phyloP scores from a whole-genome alignment of 2,888 invertebrate genomes.

The Drosophila borborema region DNA sequence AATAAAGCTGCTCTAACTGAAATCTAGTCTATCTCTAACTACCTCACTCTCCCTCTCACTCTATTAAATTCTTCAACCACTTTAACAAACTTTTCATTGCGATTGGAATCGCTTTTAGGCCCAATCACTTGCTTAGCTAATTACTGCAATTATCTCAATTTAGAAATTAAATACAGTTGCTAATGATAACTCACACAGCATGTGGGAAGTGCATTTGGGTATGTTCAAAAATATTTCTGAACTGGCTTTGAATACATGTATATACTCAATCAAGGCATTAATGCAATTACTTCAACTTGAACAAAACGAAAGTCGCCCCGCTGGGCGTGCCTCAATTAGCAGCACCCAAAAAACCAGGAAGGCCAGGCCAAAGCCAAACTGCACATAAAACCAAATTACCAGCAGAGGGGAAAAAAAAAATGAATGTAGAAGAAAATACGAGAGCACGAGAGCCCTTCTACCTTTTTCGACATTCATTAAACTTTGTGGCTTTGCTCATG shows the following conservation, averaged over 20 bases:
- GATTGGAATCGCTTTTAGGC: background rate
- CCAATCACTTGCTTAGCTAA: background rate
- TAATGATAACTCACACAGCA: conserved; percentile 1
- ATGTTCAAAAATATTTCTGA: conserved; percentile 12
- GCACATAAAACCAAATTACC: conserved; percentile 59
- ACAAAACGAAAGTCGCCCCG: conserved; percentile 6
- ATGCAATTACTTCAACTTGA: conserved; percentile 44
- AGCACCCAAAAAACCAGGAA: conserved; percentile 5
- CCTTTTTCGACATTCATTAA: conserved; percentile 57
- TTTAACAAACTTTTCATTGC: background rate
- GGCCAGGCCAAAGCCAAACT: conserved; percentile 39
- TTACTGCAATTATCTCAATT: conserved; percentile 3
- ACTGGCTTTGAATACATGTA: no score
- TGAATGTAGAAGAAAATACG: background rate
- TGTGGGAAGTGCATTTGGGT: conserved; percentile 43
- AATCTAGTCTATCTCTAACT: background rate
- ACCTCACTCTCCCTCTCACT: background rate
- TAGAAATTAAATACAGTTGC: background rate
- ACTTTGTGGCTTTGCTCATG: conserved; percentile 59
- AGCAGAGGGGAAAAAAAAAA: conserved; percentile 5
- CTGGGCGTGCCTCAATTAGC: conserved; percentile 42
- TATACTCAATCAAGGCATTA: conserved; percentile 38
- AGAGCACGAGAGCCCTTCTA: conserved; percentile 5
- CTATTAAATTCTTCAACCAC: background rate
- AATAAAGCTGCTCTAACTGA: background rate